phyloP scores from a whole-genome alignment of 2,797 vertebrate species.

The Eulemur albifrons region DNA sequence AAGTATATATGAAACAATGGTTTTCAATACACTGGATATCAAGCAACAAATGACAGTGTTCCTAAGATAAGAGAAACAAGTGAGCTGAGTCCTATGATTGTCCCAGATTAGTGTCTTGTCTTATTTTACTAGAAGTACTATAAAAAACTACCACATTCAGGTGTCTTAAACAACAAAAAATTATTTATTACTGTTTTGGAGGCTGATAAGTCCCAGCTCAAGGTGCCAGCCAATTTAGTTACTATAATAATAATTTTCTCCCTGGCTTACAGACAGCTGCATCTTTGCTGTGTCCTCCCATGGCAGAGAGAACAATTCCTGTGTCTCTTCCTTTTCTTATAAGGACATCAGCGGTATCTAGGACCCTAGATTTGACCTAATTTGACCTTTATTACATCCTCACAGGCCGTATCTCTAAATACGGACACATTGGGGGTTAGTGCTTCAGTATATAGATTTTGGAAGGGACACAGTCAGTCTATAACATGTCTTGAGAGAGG shows the following conservation, averaged over 20 bases:
- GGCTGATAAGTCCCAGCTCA: not conserved
- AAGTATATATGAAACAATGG: not conserved
- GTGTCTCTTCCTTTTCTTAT: not conserved
- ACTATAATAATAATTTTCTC: not conserved
- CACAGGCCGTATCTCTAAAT: not conserved
- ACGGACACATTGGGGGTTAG: not conserved
- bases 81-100: not conserved
- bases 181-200: not conserved
- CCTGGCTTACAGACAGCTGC: not conserved
- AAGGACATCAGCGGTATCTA: not conserved
- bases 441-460: not conserved
- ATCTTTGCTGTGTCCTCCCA: not conserved
- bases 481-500: not conserved
- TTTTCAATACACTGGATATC: not conserved
- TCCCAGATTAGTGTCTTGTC: not conserved
- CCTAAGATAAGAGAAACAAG: not conserved
- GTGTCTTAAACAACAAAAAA: not conserved
- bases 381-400: not conserved
- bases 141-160: not conserved
- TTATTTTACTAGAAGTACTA: not conserved
- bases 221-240: not conserved
- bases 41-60: not conserved
- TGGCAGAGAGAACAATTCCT: not conserved
- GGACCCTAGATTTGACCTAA: not conserved
- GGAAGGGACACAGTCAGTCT: not conserved